Percentiles rank a stretch among this genome's conserved stretches.
Conservation (phyloP, 2,797 vertebrate species). For the Crax fasciolata region DNA sequence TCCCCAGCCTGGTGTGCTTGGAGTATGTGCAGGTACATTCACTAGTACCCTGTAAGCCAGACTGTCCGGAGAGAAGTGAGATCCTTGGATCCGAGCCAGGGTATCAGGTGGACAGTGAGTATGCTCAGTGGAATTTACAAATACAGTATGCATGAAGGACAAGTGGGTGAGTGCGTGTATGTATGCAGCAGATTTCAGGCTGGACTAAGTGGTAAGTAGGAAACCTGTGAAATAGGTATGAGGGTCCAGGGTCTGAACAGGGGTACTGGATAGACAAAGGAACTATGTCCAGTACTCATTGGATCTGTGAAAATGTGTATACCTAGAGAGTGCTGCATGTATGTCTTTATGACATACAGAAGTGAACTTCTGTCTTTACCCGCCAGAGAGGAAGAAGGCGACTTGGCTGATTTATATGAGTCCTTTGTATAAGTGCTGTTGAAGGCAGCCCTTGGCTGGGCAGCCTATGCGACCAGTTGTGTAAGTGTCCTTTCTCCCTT, state of each 20-base stretch:
- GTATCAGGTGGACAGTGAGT: too few relatives aligned
- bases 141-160: not conserved
- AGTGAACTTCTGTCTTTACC: not conserved
- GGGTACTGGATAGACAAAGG: not conserved
- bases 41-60: too few relatives aligned
- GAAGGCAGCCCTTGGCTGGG: not conserved
- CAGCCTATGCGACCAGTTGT: not conserved
- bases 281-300: not conserved
- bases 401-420: not conserved
- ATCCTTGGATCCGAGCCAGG: too few relatives aligned
- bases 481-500: not conserved
- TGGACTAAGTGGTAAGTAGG: not conserved
- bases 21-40: too few relatives aligned
- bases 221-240: not conserved
- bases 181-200: not conserved
- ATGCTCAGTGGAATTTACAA: too few relatives aligned
- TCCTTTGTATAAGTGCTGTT: not conserved
- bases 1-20: too few relatives aligned
- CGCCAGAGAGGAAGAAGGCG: not conserved
- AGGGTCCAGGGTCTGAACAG: not conserved
- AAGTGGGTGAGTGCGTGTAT: not conserved
- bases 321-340: not conserved
- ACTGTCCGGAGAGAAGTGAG: too few relatives aligned
- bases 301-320: not conserved
- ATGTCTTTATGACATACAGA: not conserved